Base-by-base conservation (phyloP, 2,888 invertebrate species). In the Tethea ocularis region DNA sequence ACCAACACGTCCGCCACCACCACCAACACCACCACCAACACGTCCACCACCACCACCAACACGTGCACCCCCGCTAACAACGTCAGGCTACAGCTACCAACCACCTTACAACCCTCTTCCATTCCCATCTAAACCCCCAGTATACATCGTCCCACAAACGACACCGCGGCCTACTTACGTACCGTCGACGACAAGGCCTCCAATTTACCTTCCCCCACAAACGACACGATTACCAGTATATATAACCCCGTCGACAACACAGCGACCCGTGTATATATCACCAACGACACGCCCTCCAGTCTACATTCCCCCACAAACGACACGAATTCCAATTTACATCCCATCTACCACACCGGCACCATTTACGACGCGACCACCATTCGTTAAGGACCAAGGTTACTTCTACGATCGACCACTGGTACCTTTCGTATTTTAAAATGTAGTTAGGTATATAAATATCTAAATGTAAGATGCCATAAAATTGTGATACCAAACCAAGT, bases 401-500 rank as follows among this genome's bases (percentile, higher is more conserved):
- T 92, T 79, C 74, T 93, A 93, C 82, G 92, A 93, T 61, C 82
- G 82, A 73, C 93, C 93, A 10, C 66, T 72, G 56, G 89, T 93
- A 72, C 89, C 91, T 36, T 93, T 93, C 67, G 84, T 85, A 57
- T 93, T 85, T 70, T 93, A 89, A 84, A 10, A 20, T 22, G 33
- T 36, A 20, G 20, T 33, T 33, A 33, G 33, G 13, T 26, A 53
- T 20, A 53, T 53, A 33, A 29, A 15, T 24, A 61, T 4, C 73
- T 38, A n/a, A 38, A 67, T 68, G 67, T 78, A 80, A 79, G 86
- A 83, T 88, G 88, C 88, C 88, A 87, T 89, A 88, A 67, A 79
- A 87, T 84, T 89, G 89, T 91, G 90, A 92, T 92, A 91, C 89
- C 90, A 91, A 91, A 91, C 80, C 66, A 69, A 66, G 58, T 67